A percentile compares a stretch with the other conserved stretches of the same genome.
These are phyloP conservation scores for Lampris incognitus DNA, from an alignment of 2,113 vertebrate genomes.

Conservation along the genomic window DNA sequence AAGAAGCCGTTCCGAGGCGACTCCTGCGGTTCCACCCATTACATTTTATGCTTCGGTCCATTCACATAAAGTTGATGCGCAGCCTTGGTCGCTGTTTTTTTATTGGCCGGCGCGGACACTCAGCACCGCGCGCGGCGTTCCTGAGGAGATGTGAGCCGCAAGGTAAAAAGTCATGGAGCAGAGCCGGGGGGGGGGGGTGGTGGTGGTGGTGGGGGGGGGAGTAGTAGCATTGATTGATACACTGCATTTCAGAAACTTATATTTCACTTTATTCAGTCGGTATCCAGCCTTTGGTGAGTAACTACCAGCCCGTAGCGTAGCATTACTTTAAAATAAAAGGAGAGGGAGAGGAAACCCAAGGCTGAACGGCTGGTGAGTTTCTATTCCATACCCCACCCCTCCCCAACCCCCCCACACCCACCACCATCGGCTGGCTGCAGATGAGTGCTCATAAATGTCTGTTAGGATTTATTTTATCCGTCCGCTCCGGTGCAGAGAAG, in stretches of 20 bases:
- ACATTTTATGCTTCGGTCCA: constrained; percentile 77
- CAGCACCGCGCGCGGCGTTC: constrained; percentile 70
- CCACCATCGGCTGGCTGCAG: constrained; percentile 46
- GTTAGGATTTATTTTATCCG: constrained; percentile 70
- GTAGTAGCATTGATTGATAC: constrained; percentile 69
- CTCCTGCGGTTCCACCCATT: constrained; percentile 75
- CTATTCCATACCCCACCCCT: constrained; percentile 13
- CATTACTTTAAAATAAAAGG: constrained; percentile 66
- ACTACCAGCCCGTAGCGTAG: constrained; percentile 58
- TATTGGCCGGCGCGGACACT: constrained; percentile 74
- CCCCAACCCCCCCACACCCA: too few relatives aligned
- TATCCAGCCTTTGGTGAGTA: constrained; percentile 68
- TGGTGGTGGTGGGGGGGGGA: constrained; percentile 44
- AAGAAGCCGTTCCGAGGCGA: constrained; percentile 71
- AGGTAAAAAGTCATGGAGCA: constrained; percentile 70
- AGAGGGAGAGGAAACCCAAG: constrained; percentile 46
- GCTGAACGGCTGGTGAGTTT: constrained; percentile 39
- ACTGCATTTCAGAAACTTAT: constrained; percentile 77
- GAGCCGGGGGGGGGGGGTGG: constrained; percentile 53
- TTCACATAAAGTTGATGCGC: constrained; percentile 78
- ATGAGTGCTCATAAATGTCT: constrained; percentile 74
- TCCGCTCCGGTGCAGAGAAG: constrained; percentile 53
- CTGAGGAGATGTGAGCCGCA: constrained; percentile 68
- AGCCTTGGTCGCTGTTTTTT: constrained; percentile 77
- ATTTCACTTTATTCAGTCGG: constrained; percentile 73